Base-by-base conservation (phyloP, 2,888 invertebrate genomes). In the Pyrochroa serraticornis region DNA sequence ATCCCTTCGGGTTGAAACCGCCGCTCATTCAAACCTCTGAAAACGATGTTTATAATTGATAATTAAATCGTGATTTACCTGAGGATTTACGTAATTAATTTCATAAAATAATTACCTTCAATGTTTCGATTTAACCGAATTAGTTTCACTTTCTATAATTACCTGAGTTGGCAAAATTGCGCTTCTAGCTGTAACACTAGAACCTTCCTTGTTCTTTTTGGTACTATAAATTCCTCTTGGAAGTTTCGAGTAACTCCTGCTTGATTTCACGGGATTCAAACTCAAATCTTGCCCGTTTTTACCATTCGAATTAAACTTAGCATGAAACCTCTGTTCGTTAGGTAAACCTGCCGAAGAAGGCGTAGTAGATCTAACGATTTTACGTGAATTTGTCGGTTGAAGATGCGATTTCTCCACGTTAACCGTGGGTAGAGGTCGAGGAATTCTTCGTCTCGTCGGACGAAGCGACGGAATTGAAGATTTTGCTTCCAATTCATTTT, bases 161-260 rank as follows among this genome's bases (percentile, higher is more conserved):
- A 13, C 46, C 41, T 39, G 12, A 31, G 55, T 37, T n/a, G 49
- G n/a, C 22, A 22, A 22, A 37, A 37, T 44, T 12, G 43, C 50
- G 36, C 37, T 57, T 33, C 51, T 57, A 12, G 13, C n/a, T n/a
- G n/a, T n/a, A n/a, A n/a, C 13, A 8, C 22, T 5, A 5, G 10
- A 34, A 55, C 49, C 35, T 43, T 68, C 58, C 54, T 71, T 56
- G 32, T 41, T 49, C 55, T 74, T 75, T 49, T 69, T 69, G 49
- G 69, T 75, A 45, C 72, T 75, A 41, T 73, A 75, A 6, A 71
- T 30, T 10, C 74, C 72, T 61, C 73, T 71, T 1, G 74, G 54
- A 8, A 66, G 65, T 50, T 68, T 69, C 30, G 49, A 33, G 12
- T 45, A 50, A 22, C 34, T 14, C 39, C 39, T 43, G 10, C 10